Evolutionary conservation across 2,113 vertebrate species (phyloP), one percentile per base, ranked within the genome.

Genomic region (Mus pahari): DNA sequence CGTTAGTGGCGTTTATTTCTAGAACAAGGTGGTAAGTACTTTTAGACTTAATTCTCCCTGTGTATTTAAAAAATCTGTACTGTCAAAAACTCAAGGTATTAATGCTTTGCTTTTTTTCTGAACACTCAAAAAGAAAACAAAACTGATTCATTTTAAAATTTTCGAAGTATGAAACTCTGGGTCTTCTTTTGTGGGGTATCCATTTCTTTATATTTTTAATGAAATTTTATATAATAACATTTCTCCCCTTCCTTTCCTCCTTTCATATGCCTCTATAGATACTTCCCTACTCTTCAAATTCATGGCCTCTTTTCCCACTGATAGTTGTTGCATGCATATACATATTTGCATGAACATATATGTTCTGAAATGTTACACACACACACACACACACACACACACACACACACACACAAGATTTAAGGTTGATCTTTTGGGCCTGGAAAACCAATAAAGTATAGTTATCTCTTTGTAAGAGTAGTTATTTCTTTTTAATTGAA

Each of bases 1-100:
- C n/a, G 82, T 94, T 77, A 33, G 36, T 83, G 28, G 6, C 5
- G 70, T 91, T 90, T 88, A 83, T 74, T 78, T 81, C 20, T 14
- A 75, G 7, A 70, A 39, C 16, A 75, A 12, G 53, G 28, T 81
- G 3, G 13, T 42, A 71, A 77, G 71, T 0, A 86, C 74, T 77
- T 91, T 4, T 36, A 89, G 45, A 82, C 4, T 53, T 20, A 11
- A 73, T 79, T 58, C 5, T 6, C 4, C 2, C 4, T 53, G 1
- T 79, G 89, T 89, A 45, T 0, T 66, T 79, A 90, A 88, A 33
- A 8, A 16, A 24, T 68, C 14, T 68, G 5, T 64, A 75, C n/a
- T 81, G 2, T 42, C 73, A 89, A 89, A 53, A 8, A 66, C 5
- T 1, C 5, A 45, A 82, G 11, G 33, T 70, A 60, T 14, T 66